Evolutionary conservation across 2,797 vertebrate species (phyloP), one percentile per base, ranked within the genome.

Genomic region (Mycteria americana): DNA sequence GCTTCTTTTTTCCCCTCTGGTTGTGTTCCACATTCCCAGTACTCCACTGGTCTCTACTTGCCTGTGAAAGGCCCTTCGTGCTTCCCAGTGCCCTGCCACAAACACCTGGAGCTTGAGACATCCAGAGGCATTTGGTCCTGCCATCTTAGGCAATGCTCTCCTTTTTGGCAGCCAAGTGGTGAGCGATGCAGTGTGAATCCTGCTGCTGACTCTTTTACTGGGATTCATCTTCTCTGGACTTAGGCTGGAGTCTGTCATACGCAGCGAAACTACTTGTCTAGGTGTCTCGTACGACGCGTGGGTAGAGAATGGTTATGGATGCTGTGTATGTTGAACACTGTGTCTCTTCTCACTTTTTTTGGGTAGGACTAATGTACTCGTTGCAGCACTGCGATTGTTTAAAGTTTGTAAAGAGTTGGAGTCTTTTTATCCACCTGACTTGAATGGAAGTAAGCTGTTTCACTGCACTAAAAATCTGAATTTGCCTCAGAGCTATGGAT

Each of bases 291-390:
- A n/a, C n/a, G 21, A 1, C 13, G 57, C 48, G 22, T 6, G 46
- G 41, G n/a, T 77, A 62, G 83, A 65, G 60, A 5, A 5, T 60
- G 46, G 37, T 63, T 81, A 43, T 46, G 25, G 53, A 5, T 79
- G 57, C 46, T 73, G 15, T 1, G 2, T 31, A 1, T 30, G 31
- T 45, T 57, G 19, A 67, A 21, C 8, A 6, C 6, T 0, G 0
- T 31, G 37, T 65, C 33, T 76, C 39, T 43, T 16, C 37, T 80
- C 30, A 8, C 7, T 48, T 12, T 6, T 46, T 45, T 23, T 3
- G 25, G 24, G 21, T 23, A 33, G 19, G 31, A 50, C 15, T 23
- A 18, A n/a, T 11, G 28, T 31, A 6, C 28, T 30, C 37, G 5
- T 53, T 56, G 39, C 27, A 19, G 31, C 53, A 7, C 17, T 57